A percentile compares a stretch with the other conserved stretches of the same genome.
Conservation (phyloP, 2,113 vertebrate species). For the Catharus fuscescens region DNA sequence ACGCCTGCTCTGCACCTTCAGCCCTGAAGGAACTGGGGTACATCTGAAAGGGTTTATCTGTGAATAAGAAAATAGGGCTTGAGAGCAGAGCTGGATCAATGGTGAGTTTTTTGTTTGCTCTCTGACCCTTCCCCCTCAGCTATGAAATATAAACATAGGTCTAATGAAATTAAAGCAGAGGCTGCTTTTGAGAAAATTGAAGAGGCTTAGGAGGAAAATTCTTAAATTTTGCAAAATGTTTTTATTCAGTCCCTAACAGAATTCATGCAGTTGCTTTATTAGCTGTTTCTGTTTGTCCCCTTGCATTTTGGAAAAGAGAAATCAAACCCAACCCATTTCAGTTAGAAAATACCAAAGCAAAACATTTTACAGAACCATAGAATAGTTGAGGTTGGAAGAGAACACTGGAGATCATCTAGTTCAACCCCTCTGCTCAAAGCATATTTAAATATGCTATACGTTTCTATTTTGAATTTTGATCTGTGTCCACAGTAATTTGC, state of each 20-base stretch:
- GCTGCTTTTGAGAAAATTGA: neutral
- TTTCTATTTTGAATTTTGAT: neutral
- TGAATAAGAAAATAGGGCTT: neutral
- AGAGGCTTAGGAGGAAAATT: neutral
- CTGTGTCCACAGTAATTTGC: neutral
- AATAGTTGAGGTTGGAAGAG: constrained; percentile 41
- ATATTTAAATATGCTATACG: neutral
- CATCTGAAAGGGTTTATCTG: neutral
- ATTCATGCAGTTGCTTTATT: constrained; percentile 13
- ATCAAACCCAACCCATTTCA: neutral
- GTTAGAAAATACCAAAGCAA: constrained; percentile 54
- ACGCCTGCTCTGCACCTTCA: neutral
- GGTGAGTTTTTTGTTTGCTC: constrained; percentile 15
- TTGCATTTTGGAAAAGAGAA: constrained; percentile 37
- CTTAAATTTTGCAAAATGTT: neutral
- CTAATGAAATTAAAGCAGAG: neutral
- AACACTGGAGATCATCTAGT: neutral
- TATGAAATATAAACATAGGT: neutral
- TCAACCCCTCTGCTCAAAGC: neutral
- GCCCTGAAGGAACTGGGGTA: neutral
- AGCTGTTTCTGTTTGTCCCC: neutral
- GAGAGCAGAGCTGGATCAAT: constrained; percentile 25
- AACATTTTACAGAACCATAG: constrained; percentile 31
- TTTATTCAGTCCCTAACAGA: constrained; percentile 2
- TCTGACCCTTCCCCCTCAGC: neutral